Base-by-base conservation (phyloP, 2,797 vertebrate genomes). In the Tangara arthus region DNA sequence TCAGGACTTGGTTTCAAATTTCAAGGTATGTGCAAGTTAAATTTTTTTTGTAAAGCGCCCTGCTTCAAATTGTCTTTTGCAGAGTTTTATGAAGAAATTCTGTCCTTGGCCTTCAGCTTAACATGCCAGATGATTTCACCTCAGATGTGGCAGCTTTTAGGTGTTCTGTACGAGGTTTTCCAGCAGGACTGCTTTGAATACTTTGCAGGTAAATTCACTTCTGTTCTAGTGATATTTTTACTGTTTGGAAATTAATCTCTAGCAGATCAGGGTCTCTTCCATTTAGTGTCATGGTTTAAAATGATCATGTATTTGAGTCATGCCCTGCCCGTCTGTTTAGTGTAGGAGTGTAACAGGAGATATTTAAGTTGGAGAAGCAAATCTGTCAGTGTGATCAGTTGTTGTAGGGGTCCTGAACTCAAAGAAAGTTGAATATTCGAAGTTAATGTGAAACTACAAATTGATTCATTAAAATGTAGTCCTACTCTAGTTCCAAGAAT, bases 51-150 rank as follows among this genome's bases (percentile, higher is more conserved):
- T 69, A 60, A 71, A 87, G 50, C 37, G 60, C 34, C 2, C 24
- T 57, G 12, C 35, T 65, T 91, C 18, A 87, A 73, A 46, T 39
- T 92, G 22, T 95, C 37, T 53, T 64, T 94, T 96, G 37, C 97
- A 99, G 99, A 99, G 96, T 99, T 99, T 96, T 99, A 99, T 14
- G 99, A 99, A 98, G 99, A 99, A 98, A 99, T 99, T 94, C 98
- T 99, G 39, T 99, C 99, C 2, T 96, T 99, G 97, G 99, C 99
- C 1, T 99, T 99, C 64, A 99, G 99, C 77, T 98, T 99, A 96
- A 99, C 99, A 11, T 99, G 99, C 97, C 99, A 99, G 97, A 98
- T 98, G 89, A 98, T 99, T 96, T 99, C 99, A 47, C 98, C 98
- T 72, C 99, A 99, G 95, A 99, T 99, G 99, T 99, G 99, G 99